Conservation (phyloP, 1,140 invertebrate genomes). For the Sarcophaga peregrina region DNA sequence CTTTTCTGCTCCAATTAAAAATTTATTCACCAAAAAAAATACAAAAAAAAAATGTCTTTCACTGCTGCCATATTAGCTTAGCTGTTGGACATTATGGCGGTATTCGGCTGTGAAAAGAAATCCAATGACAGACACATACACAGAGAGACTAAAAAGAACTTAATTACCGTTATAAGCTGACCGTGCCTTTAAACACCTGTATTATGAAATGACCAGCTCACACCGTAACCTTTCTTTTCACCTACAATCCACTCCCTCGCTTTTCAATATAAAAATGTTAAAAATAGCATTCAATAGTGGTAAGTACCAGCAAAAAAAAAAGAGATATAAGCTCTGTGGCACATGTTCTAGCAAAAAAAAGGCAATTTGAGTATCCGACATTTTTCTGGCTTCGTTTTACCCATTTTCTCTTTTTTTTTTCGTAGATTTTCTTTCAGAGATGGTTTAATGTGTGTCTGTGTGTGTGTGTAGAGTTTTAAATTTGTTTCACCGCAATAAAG, state of each 20-base stretch:
- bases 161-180: background rate
- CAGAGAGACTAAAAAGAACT: slow-evolving; percentile 3
- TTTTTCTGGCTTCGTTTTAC: background rate
- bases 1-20: too few species aligned
- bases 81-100: too few species aligned
- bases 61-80: too few species aligned
- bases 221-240: background rate
- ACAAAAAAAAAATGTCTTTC: too few species aligned
- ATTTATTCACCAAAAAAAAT: too few species aligned
- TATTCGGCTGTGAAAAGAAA: too few species aligned
- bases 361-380: background rate
- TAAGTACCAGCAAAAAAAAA: background rate
- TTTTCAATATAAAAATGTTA: background rate
- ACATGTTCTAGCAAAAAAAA: background rate
- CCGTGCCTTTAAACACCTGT: too few species aligned
- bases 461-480: too few species aligned
- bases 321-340: background rate
- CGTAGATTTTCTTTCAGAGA: background rate
- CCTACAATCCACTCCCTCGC: background rate
- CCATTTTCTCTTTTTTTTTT: background rate
- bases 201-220: background rate
- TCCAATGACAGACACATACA: too few species aligned
- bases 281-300: background rate
- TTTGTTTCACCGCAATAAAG: too few species aligned
- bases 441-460: too few species aligned